Conservation (phyloP, 2,113 vertebrate genomes). For the Apodemus speciosus region DNA sequence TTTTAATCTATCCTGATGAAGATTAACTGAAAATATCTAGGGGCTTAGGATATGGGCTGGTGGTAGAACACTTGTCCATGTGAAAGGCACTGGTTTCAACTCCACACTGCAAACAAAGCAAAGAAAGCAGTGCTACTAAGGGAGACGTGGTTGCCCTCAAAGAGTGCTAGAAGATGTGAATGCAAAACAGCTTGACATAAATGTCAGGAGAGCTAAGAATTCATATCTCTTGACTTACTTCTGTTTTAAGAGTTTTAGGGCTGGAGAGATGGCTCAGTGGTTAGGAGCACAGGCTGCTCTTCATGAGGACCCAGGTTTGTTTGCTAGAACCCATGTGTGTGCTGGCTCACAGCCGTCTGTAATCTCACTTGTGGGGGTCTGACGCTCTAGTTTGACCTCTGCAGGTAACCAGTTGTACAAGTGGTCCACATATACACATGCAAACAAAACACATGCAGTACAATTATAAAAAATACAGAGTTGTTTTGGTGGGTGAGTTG, state of each 20-base stretch:
- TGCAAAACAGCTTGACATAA: not conserved
- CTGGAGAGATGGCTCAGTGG: not conserved
- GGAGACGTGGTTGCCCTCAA: not conserved
- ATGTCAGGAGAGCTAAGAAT: not conserved
- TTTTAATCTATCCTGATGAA: not conserved
- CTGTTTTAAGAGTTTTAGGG: not conserved
- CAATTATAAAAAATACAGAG: not conserved
- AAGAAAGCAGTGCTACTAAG: not conserved
- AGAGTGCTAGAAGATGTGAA: not conserved
- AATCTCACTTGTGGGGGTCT: not conserved
- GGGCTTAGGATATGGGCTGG: not conserved
- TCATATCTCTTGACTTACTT: not conserved
- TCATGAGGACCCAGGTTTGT: no score
- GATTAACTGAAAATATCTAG: not conserved
- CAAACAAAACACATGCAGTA: not conserved
- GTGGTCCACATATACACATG: no score
- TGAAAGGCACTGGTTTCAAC: not conserved
- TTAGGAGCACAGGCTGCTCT: not conserved
- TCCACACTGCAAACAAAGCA: not conserved
- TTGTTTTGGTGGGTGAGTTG: not conserved
- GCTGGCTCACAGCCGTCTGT: no score
- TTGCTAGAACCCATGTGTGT: no score
- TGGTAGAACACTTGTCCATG: not conserved
- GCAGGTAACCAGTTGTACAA: not conserved
- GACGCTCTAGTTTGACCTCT: not conserved